Evolutionary conservation across 2,113 vertebrate genomes (phyloP).

Genomic region (Herpailurus yagouaroundi): DNA sequence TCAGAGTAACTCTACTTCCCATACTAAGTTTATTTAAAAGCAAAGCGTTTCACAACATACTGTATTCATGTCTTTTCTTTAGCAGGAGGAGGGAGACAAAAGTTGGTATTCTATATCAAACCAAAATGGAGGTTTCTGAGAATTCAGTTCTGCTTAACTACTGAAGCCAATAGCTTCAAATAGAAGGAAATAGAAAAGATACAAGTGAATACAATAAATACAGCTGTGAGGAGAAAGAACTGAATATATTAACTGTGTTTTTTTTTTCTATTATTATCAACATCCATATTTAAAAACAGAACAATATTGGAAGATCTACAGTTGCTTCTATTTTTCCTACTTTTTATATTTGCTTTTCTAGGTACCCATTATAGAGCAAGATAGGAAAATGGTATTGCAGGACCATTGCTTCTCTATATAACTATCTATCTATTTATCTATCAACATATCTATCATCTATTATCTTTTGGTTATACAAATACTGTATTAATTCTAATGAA

Average conservation of each 20-base stretch:
- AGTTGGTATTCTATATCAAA: neutral
- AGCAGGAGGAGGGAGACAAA: neutral
- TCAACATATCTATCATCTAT: neutral
- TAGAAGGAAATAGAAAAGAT: neutral
- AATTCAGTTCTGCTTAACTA: slow-evolving; percentile 48
- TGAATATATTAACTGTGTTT: neutral
- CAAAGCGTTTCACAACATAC: neutral
- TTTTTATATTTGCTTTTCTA: neutral
- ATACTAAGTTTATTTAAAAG: neutral
- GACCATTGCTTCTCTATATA: neutral
- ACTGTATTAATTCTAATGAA: neutral
- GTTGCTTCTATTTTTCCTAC: neutral
- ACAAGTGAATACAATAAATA: neutral
- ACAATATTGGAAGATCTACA: neutral
- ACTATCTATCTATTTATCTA: neutral
- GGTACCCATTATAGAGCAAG: neutral
- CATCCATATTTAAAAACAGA: neutral
- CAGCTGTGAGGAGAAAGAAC: slow-evolving; percentile 24
- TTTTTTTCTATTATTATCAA: neutral
- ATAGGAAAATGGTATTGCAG: neutral
- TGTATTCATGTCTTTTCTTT: neutral
- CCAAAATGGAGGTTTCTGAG: slow-evolving; percentile 29
- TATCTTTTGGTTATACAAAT: neutral
- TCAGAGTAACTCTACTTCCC: neutral
- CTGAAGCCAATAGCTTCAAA: slow-evolving; percentile 64